These are phyloP conservation scores for Gopherus evgoodei DNA, from an alignment of 2,113 vertebrate species.

Conservation along the genomic window DNA sequence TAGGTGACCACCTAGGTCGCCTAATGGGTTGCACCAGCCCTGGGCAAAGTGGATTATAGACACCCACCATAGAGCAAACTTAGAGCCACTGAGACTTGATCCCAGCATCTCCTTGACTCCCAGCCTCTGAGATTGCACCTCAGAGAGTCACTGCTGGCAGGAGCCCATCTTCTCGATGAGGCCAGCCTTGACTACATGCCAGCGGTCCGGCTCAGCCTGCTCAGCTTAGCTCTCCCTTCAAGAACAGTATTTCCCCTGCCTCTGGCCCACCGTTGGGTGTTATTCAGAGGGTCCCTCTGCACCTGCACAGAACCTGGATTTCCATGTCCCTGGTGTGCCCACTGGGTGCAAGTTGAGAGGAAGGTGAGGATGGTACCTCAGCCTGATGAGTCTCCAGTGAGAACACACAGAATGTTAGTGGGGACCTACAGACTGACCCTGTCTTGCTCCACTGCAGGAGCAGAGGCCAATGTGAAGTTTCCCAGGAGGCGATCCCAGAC, in stretches of 20 bases:
- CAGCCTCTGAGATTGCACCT: neutral
- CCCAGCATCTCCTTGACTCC: neutral
- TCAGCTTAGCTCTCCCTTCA: neutral
- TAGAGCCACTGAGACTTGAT: neutral
- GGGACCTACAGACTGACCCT: neutral
- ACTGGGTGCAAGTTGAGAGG: neutral
- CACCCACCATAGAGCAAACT: neutral
- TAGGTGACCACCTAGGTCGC: too few relatives aligned
- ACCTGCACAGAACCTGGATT: neutral
- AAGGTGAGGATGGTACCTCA: neutral
- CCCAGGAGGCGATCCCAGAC: neutral
- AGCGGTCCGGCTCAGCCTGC: neutral
- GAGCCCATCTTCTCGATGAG: neutral
- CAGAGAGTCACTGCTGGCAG: neutral
- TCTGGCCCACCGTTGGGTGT: neutral
- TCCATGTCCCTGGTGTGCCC: neutral
- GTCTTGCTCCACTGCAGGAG: constrained; percentile 45
- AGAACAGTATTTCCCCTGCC: neutral
- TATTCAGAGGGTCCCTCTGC: neutral
- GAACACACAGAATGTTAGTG: rapidly evolving
- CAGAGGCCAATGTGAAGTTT: constrained; percentile 31
- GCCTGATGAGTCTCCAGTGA: neutral
- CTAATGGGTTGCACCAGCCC: too few relatives aligned
- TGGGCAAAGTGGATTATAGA: neutral
- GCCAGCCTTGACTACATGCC: neutral